Evolutionary conservation across 2,113 vertebrate species (phyloP).

Genomic region (Lasiurus borealis): DNA sequence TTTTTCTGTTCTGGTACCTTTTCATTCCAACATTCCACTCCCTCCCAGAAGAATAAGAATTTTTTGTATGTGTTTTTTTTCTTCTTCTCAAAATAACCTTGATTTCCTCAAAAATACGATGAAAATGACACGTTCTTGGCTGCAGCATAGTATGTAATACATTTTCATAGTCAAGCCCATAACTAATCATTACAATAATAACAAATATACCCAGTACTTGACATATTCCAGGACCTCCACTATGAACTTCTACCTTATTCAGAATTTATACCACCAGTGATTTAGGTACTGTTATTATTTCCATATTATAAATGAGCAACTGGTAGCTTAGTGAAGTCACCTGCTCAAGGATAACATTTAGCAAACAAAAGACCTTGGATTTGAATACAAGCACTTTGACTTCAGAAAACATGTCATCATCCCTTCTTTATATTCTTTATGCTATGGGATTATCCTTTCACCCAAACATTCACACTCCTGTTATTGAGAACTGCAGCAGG

Average conservation of each 20-base stretch:
- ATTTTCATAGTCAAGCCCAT: background rate
- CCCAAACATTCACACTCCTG: background rate
- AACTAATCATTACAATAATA: background rate
- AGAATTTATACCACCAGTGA: background rate
- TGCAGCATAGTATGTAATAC: background rate
- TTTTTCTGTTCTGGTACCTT: background rate
- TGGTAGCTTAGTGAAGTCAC: background rate
- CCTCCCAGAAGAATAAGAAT: background rate
- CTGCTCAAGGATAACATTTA: background rate
- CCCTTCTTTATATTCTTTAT: background rate
- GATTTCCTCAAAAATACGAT: background rate
- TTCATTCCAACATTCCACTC: background rate
- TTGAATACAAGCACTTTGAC: background rate
- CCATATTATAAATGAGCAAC: background rate
- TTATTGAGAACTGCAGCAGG: background rate
- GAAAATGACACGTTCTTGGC: background rate
- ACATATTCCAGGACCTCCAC: background rate
- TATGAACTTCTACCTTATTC: background rate
- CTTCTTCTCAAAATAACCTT: background rate
- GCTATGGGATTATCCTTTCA: background rate
- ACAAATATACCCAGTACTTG: background rate
- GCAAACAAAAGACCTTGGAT: background rate
- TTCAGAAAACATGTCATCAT: background rate
- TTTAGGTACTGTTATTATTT: background rate
- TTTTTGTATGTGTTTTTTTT: background rate